These are phyloP conservation scores for Diarsia dahlii DNA, from an alignment of 2,888 invertebrate genomes.

Conservation along the genomic window DNA sequence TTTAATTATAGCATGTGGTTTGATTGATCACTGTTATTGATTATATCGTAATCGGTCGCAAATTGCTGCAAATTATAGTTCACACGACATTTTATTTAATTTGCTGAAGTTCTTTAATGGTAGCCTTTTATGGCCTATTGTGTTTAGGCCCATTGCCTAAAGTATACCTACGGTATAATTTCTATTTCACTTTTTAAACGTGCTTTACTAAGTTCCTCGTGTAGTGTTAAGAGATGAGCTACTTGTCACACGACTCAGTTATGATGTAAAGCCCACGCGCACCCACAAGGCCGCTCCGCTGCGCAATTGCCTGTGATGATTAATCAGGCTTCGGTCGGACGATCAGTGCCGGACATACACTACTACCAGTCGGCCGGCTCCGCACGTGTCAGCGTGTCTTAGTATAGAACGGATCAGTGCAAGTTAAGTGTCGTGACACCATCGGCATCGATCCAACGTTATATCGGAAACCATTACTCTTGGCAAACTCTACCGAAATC, in stretches of 20 bases:
- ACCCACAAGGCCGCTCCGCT: slow-evolving; percentile 83
- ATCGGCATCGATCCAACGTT: slow-evolving; percentile 11
- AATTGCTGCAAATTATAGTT: slow-evolving; percentile 56
- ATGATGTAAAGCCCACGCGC: slow-evolving; percentile 87
- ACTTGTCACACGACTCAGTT: slow-evolving; percentile 77
- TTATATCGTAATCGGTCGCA: slow-evolving; percentile 51
- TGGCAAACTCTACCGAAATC: not conserved
- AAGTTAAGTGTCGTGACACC: slow-evolving; percentile 60
- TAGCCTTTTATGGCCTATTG: not conserved
- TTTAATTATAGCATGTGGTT: slow-evolving; percentile 59
- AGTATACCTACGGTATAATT: slow-evolving; percentile 2
- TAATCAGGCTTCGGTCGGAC: slow-evolving; percentile 82
- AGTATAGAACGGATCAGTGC: slow-evolving; percentile 43
- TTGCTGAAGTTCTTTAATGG: not conserved
- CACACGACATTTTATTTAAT: slow-evolving; percentile 31
- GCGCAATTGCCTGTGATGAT: slow-evolving; percentile 89
- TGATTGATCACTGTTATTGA: slow-evolving; percentile 67
- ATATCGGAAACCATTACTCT: slow-evolving; percentile 6
- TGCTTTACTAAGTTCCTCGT: slow-evolving; percentile 23
- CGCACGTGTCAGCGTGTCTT: slow-evolving; percentile 67
- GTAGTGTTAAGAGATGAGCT: slow-evolving; percentile 74
- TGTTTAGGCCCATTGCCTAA: slow-evolving; percentile 1
- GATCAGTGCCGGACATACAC: slow-evolving; percentile 87
- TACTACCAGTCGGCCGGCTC: slow-evolving; percentile 77
- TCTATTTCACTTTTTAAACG: slow-evolving; percentile 41